Evolutionary conservation across 2,113 vertebrate species (phyloP), one percentile per base, ranked within the genome.

Genomic region (Thalassarche chlororhynchos): DNA sequence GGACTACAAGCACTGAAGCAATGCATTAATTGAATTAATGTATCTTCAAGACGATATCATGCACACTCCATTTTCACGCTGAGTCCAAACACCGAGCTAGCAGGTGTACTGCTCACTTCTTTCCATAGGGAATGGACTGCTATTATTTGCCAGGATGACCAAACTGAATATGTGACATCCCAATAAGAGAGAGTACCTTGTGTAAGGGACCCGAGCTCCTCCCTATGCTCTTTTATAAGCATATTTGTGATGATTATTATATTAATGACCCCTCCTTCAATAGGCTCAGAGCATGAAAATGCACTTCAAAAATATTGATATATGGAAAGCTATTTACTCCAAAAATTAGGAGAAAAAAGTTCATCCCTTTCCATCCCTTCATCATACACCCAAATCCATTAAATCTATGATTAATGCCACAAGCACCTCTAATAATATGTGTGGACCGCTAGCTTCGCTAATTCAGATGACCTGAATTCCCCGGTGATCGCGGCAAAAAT

Each of bases 11-110:
- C 23, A 61, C 0, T 36, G 26, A 78, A 79, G 12, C 5, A 57
- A 78, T 8, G 5, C 4, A n/a, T 12, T 60, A 5, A 69, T 1
- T 34, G 18, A 80, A 71, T 69, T 62, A 49, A 52, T 0, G 0
- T 8, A 51, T 20, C 25, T 77, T 81, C 31, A 58, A n/a, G 21
- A 49, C n/a, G 12, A 12, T 42, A 36, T 2, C 3, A 52, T 9
- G 19, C 2, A 36, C 29, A 32, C 13, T 62, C 32, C 17, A 9
- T 75, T 81, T 66, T 40, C 51, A 34, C 20, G 31, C 16, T 68
- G 40, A 26, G 29, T 75, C 16, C 14, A 44, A 81, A 82, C 26
- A 71, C 28, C 3, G 13, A 24, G 5, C 5, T 3, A 38, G 44
- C 19, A 79, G 38, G 12, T 47, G 3, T 13, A 47, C 51, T 55